Evolutionary conservation across 2,888 invertebrate genomes (phyloP).

Genomic region (Dione vanillae): DNA sequence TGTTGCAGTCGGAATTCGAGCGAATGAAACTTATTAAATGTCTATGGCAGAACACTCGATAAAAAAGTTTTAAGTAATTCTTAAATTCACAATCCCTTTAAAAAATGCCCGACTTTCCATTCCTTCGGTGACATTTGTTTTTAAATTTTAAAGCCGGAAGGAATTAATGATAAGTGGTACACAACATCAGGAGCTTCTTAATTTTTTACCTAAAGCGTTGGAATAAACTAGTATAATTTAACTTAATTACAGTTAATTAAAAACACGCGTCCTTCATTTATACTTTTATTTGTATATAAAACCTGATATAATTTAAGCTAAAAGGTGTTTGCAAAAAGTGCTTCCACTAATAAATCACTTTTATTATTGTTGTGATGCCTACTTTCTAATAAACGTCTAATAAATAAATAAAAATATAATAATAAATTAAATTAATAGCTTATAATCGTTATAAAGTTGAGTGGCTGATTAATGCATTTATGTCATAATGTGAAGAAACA

Average conservation of each 20-base stretch:
- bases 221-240: constrained; percentile 58
- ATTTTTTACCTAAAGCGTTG: constrained; percentile 66
- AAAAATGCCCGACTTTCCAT: constrained; percentile 25
- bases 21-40: constrained; percentile 27
- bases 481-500: constrained; percentile 76
- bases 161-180: constrained; percentile 50
- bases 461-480: constrained; percentile 68
- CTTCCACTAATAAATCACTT: constrained; percentile 34
- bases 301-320: too few species aligned
- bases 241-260: constrained; percentile 78
- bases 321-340: not conserved
- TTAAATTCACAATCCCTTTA: too few species aligned
- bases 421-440: constrained; percentile 27
- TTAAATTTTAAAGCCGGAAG: constrained; percentile 49
- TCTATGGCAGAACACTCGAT: constrained; percentile 40
- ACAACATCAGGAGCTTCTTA: constrained; percentile 56
- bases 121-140: constrained; percentile 40
- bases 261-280: constrained; percentile 57
- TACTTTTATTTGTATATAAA: constrained; percentile 58
- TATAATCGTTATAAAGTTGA: constrained; percentile 28
- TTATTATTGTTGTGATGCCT: constrained; percentile 17
- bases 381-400: constrained; percentile 2
- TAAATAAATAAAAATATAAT: not conserved
- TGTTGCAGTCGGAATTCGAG: constrained; percentile 38
- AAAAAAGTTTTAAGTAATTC: constrained; percentile 37